These are phyloP conservation scores for Osmoderma eremita DNA, from an alignment of 2,888 invertebrate genomes.

Conservation along the genomic window DNA sequence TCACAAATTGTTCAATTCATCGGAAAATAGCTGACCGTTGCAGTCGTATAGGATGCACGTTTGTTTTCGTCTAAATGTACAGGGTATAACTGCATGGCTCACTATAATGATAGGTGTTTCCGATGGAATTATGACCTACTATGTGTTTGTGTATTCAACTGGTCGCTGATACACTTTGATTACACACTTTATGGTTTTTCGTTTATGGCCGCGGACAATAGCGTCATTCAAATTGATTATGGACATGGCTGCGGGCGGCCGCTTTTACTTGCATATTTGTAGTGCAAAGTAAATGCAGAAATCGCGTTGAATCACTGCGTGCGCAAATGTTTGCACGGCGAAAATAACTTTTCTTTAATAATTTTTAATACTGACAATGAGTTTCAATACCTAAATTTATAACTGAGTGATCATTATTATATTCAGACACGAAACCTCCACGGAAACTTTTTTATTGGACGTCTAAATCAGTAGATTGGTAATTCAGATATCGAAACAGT, in stretches of 20 bases:
- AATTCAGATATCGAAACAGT: background rate
- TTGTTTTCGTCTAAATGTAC: conserved; percentile 38
- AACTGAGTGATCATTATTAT: background rate
- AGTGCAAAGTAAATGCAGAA: conserved; percentile 4
- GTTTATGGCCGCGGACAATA: conserved; percentile 33
- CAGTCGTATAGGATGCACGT: conserved; percentile 17
- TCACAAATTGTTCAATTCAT: conserved; percentile 48
- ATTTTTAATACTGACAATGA: conserved; percentile 19
- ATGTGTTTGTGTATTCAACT: conserved; percentile 37
- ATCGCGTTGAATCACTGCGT: conserved; percentile 11
- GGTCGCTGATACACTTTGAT: conserved; percentile 40
- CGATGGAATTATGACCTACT: conserved; percentile 37
- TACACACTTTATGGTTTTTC: conserved; percentile 39
- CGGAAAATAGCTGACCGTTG: conserved; percentile 44
- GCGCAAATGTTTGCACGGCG: conserved; percentile 11
- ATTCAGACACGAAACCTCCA: too few species aligned
- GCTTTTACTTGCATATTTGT: conserved; percentile 12
- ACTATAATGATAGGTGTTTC: conserved; percentile 41
- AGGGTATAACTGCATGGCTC: conserved; percentile 38
- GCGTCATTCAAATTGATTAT: conserved; percentile 34
- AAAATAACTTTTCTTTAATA: conserved; percentile 19
- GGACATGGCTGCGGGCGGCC: conserved; percentile 11
- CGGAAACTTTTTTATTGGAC: conserved; percentile 11
- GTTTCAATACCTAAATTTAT: conserved; percentile 17
- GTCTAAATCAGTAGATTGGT: background rate